Evolutionary conservation across 2,113 vertebrate genomes (phyloP), one percentile per base, ranked within the genome.

Genomic region (Anoplopoma fimbria): DNA sequence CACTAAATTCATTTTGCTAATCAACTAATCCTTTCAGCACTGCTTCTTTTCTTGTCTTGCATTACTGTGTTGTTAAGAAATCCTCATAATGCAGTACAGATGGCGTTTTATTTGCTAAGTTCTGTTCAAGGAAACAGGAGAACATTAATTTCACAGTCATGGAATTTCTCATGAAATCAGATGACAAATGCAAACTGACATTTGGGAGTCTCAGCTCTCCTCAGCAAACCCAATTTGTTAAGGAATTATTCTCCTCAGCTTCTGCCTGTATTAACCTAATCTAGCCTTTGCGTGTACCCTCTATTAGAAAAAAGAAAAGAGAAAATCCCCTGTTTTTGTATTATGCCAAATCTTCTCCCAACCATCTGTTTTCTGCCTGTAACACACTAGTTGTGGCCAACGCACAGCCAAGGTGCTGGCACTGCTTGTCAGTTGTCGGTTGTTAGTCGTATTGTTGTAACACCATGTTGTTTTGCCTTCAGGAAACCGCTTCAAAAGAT

Each of bases 241-340:
- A 53, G 21, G 72, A 87, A 81, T 88, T 63, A 74, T 82, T 84
- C 63, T 63, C 65, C 40, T 23, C 63, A 53, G 60, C 71, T 77
- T 68, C 19, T 51, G 57, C 71, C 33, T 72, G 47, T 6, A 34
- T 79, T 86, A 79, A 83, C 83, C 76, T 69, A 80, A 89, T 87
- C 77, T 33, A 75, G 57, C 38, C 65, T 78, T 73, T 83, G 62
- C 55, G 1, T 89, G 65, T 77, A 55, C 38, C 38, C 27, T 71
- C 68, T 74, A 34, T 47, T 62, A 69, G 58, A 79, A 38, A 53
- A 73, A 61, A 57, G 3, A 65, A 69, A 77, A 49, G 23, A 81
- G 57, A 85, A 92, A 87, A 86, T 82, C 78, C 80, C 38, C 73
- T n/a, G 38, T 75, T 92, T 91, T 81, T 65, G 64, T 83, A 85